Evolutionary conservation across 2,888 invertebrate genomes (phyloP), one percentile per base, ranked within the genome.

Genomic region (Lamellibrachia satsuma): DNA sequence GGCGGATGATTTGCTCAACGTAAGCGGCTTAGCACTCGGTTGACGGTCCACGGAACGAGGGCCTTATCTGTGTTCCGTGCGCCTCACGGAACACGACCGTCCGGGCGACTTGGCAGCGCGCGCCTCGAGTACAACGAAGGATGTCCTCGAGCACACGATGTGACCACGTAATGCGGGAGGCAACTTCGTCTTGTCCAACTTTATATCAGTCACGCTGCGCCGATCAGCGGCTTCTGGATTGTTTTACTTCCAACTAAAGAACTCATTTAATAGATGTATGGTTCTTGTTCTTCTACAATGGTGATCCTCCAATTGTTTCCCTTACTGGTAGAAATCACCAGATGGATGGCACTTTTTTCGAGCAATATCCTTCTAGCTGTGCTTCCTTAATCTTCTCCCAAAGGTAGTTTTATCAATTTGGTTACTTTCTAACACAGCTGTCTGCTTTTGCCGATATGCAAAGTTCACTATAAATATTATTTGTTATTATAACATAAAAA

Each of bases 1-100:
- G 75, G 75, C 22, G n/a, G n/a, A 75, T 75, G 75, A 75, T 75
- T 75, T 75, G 75, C n/a, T 75, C 75, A 75, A 75, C 75, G 75
- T 75, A 75, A 22, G n/a, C 15, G 75, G 22, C 75, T 75, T 75
- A 75, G 22, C 75, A 22, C 22, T 75, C 75, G 75, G 22, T 75
- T 22, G 75, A 75, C 75, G 75, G 75, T n/a, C 75, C 75, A 57
- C 75, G 75, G 75, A 75, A 75, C 75, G 75, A 75, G 75, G 75
- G 75, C 22, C 75, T 75, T 75, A 75, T 75, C 75, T 75, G 75
- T 75, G 75, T 6, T 75, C 75, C 15, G 75, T 22, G 75, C 75
- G 75, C 75, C 75, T 75, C 75, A 75, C 0, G 75, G 22, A 22
- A 15, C 75, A 75, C 22, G 75, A n/a, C 22, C 15, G 75, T 6